phyloP scores from a whole-genome alignment of 2,797 vertebrate species.

The Sarcophilus harrisii region DNA sequence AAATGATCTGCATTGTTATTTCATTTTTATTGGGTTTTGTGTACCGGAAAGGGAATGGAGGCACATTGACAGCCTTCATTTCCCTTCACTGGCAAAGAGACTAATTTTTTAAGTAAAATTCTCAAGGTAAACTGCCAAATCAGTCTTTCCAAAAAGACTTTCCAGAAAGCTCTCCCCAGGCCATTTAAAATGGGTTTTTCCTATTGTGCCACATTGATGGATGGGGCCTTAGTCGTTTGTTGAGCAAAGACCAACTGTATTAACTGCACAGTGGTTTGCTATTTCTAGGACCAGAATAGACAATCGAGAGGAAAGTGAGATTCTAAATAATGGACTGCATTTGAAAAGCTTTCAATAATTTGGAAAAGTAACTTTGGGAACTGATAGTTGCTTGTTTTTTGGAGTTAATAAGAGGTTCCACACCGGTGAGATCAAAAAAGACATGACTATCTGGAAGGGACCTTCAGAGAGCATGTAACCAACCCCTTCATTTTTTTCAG shows the following conservation, averaged over 20 bases:
- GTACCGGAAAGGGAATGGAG: neutral
- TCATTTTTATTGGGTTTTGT: neutral
- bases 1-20: neutral
- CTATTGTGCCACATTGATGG: constrained; percentile 1
- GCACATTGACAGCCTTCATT: neutral
- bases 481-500: neutral
- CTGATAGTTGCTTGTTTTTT: neutral
- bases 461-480: neutral
- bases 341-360: neutral
- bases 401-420: neutral
- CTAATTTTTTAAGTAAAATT: neutral
- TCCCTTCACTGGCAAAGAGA: neutral
- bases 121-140: neutral
- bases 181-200: neutral
- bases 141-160: neutral
- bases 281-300: neutral
- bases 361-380: neutral
- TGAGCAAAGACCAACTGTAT: neutral
- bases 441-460: neutral
- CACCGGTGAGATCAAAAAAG: neutral
- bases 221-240: neutral
- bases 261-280: neutral
- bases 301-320: neutral
- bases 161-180: neutral
- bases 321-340: neutral